Evolutionary conservation across 23 tunicate genomes (phyloP), one percentile per base, ranked within the genome.

Genomic region (Halocynthia roretzi): DNA sequence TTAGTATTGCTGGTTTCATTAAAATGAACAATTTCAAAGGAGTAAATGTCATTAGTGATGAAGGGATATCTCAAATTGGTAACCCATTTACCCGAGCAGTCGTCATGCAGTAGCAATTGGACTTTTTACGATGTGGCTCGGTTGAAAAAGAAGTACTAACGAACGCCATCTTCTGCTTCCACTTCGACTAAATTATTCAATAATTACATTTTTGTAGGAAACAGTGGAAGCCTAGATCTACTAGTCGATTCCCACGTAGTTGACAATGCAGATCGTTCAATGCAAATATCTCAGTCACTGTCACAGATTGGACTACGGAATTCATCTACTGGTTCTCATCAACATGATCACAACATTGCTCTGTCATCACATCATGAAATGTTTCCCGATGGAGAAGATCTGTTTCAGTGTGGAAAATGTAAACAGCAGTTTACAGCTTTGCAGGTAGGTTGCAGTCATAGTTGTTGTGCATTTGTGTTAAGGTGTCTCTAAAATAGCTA

Each of bases 401-500:
- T 65, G 31, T 65, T 74, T 54, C 31, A 54, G 56, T 74, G 78
- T 56, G 78, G 78, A 12, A 52, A 19, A 14, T 74, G 78, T 54
- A 74, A 74, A 54, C 78, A 74, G 5, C 78, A 74, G 56, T 74
- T 74, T 18, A 52, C 56, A 10, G 78, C 55, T 56, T 74, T 74
- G 6, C 78, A 56, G 55, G 78, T 74, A 53, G 2, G 56, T 74
- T 14, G 2, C 4, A 31, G 44, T 31, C 4, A 1, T 31, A 31
- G 44, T 31, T 0, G 2, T 31, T 31, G 4, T 31, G 44, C 1
- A 31, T 31, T 31, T 31, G 44, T 31, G 44, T n/a, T n/a, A n/a
- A n/a, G n/a, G n/a, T n/a, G 44, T 31, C 44, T 4, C 44, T 31
- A 4, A 0, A 4, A 31, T 31, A 31, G 44, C 44, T 31, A 31